Conservation (phyloP, 2,797 vertebrate genomes). For the Spinus pinus region DNA sequence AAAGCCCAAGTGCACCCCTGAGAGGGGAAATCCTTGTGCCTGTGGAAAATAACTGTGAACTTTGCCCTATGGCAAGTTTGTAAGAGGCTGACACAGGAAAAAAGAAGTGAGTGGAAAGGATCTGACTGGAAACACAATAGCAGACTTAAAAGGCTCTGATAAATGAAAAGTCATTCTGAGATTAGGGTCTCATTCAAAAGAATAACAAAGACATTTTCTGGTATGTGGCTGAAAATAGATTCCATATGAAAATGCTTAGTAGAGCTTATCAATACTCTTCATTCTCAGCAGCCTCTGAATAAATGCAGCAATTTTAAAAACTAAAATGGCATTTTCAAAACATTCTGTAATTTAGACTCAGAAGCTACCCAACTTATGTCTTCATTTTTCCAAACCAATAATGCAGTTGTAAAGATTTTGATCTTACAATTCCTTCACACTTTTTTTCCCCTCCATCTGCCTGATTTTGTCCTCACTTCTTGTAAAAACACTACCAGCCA, state of each 20-base stretch:
- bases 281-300: not conserved
- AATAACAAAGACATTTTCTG: slow-evolving; percentile 52
- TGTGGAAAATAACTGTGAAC: slow-evolving; percentile 33
- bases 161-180: slow-evolving; percentile 59
- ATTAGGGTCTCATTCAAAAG: slow-evolving; percentile 55
- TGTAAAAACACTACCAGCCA: not conserved
- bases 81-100: slow-evolving; percentile 43
- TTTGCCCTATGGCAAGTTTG: slow-evolving; percentile 1
- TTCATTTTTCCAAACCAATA: not conserved
- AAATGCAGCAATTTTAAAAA: not conserved
- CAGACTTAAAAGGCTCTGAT: slow-evolving; percentile 53
- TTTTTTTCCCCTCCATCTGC: not conserved
- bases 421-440: not conserved
- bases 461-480: not conserved
- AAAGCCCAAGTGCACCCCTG: slow-evolving; percentile 24
- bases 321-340: not conserved
- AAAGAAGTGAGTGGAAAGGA: slow-evolving; percentile 40
- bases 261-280: slow-evolving; percentile 15
- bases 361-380: not conserved
- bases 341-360: not conserved
- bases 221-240: slow-evolving; percentile 59
- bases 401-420: not conserved
- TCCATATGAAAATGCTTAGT: slow-evolving; percentile 40
- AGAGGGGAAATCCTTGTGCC: slow-evolving; percentile 27
- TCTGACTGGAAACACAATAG: slow-evolving; percentile 52